Evolutionary conservation across 2,797 vertebrate species (phyloP).

Genomic region (Sebastes minor): DNA sequence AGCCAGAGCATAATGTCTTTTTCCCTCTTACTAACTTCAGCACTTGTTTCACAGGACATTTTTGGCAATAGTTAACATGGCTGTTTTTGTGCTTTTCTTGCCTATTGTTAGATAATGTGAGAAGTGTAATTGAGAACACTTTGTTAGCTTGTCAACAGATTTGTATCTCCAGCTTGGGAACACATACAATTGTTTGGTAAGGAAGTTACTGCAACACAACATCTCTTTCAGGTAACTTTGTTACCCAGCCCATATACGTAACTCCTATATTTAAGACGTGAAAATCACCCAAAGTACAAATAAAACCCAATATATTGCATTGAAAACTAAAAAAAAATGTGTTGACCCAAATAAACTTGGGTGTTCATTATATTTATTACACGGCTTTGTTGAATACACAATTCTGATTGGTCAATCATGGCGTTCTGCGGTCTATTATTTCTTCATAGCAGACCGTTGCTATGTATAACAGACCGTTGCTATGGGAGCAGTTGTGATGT

Average conservation of each 20-base stretch:
- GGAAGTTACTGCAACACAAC: background rate
- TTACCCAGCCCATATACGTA: background rate
- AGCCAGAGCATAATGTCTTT: background rate
- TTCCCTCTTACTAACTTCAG: background rate
- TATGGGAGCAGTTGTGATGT: too few relatives aligned
- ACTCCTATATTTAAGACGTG: background rate
- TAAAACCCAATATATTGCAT: background rate
- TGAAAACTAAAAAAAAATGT: background rate
- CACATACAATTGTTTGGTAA: background rate
- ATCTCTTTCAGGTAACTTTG: background rate
- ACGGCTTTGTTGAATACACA: too few relatives aligned
- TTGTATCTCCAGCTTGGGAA: background rate
- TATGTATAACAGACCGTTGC: too few relatives aligned
- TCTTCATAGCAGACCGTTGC: too few relatives aligned
- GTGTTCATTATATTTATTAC: background rate
- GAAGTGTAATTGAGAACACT: background rate
- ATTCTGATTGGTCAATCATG: too few relatives aligned
- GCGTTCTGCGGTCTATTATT: too few relatives aligned
- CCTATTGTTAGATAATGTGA: background rate
- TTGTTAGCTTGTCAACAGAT: background rate
- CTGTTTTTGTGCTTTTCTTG: conserved; percentile 5
- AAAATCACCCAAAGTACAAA: too few relatives aligned
- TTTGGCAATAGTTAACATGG: background rate
- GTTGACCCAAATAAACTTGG: background rate
- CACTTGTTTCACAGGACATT: background rate